These are phyloP conservation scores for Tachystola acroxantha DNA, from an alignment of 2,888 invertebrate genomes.

Conservation along the genomic window DNA sequence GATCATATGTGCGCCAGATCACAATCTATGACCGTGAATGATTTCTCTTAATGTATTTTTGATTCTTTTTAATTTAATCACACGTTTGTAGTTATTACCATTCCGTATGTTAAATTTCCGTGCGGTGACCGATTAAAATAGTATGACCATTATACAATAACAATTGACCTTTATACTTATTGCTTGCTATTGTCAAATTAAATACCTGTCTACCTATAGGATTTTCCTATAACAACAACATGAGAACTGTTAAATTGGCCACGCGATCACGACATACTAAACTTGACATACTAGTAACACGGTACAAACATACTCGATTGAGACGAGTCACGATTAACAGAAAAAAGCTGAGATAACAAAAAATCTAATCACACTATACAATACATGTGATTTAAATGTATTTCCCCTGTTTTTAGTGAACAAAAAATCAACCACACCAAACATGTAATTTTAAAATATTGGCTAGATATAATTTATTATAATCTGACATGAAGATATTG, in stretches of 20 bases:
- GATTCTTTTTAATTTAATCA: conserved; percentile 18
- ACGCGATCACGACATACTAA: conserved; percentile 8
- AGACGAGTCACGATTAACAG: conserved; percentile 15
- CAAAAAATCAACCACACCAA: conserved; percentile 9
- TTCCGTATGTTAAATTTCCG: conserved; percentile 24
- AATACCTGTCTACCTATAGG: conserved; percentile 5
- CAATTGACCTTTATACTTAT: conserved; percentile 19
- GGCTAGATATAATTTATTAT: conserved; percentile 4
- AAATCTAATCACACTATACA: conserved; percentile 15
- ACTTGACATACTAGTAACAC: conserved; percentile 8
- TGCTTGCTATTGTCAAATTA: conserved; percentile 12
- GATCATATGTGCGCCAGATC: conserved; percentile 18
- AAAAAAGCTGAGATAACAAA: conserved; percentile 11
- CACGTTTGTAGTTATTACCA: conserved; percentile 13
- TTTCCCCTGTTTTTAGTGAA: conserved; percentile 13
- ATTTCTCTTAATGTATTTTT: conserved; percentile 22
- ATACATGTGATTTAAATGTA: conserved; percentile 8
- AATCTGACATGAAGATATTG: conserved; percentile 12
- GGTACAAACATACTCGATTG: conserved; percentile 1
- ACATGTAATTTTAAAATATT: conserved; percentile 8
- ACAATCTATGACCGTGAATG: conserved; percentile 25
- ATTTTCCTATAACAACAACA: conserved; percentile 2
- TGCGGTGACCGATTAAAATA: conserved; percentile 26
- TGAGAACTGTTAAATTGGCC: conserved; percentile 3
- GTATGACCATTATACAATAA: conserved; percentile 20